Base-by-base conservation (phyloP, 2,113 vertebrate genomes). In the Notothenia coriiceps region DNA sequence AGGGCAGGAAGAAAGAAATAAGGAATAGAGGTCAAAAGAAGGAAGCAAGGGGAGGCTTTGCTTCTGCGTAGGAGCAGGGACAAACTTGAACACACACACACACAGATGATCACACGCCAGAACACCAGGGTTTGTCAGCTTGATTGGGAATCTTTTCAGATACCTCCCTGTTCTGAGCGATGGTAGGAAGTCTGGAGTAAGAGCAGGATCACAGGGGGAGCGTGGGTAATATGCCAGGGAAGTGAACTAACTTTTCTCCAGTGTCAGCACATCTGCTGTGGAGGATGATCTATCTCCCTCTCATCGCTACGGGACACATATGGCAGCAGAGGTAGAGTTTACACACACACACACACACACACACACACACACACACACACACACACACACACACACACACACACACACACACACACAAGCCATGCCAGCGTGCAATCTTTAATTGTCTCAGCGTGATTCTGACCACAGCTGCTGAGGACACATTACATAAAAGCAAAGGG, bases 201-300 rank as follows among this genome's bases (percentile, higher is more conserved):
- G 63, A 76, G 74, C 59, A 9, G 69, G 67, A 86, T 91, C 87
- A 86, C 79, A 88, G 86, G 60, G 69, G 80, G 75, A 78, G 54
- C 1, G n/a, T 85, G 74, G 84, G 80, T 84, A 77, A 75, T 67
- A 74, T 83, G 90, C 90, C 88, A 88, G 70, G 33, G 74, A 84
- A 76, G 70, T 60, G 10, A 87, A 85, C 79, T 79, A 91, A 92
- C 84, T 92, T 94, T 88, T 89, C 71, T 83, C 68, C 54, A 49
- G 65, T 25, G 70, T 94, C 90, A 93, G 93, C 91, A 86, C 82
- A 86, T 85, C 83, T 87, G 80, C 79, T 82, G 67, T 65, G 70
- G 75, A 67, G 78, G 83, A 79, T 62, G 79, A 89, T 80, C 75
- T 56, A 70, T 81, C 66, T 61, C 71, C 9, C 35, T 86, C 74